A percentile compares a stretch with the other conserved stretches of the same genome.
Conservation (phyloP, 2,797 vertebrate genomes). For the Austrolebias charrua region DNA sequence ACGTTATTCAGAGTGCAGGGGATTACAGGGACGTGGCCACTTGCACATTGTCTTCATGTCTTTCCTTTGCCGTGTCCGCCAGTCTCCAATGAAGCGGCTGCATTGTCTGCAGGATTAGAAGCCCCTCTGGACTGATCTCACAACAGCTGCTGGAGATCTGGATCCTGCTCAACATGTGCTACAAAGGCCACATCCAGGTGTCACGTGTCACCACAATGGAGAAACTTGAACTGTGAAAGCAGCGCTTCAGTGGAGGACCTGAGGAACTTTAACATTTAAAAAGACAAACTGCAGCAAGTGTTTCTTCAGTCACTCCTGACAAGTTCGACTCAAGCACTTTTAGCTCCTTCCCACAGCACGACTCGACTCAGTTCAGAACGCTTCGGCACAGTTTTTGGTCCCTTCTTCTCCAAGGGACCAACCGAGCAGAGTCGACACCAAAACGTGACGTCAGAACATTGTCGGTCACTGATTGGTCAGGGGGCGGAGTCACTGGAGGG, state of each 20-base stretch:
- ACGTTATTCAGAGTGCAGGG: slow-evolving; percentile 57
- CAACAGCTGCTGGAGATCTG: slow-evolving; percentile 65
- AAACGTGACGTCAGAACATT: too few relatives aligned
- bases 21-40: slow-evolving; percentile 60
- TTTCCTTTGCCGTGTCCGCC: slow-evolving; percentile 56
- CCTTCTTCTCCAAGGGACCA: too few relatives aligned
- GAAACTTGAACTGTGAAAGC: slow-evolving; percentile 45
- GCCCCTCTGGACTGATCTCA: slow-evolving; percentile 42
- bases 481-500: too few relatives aligned
- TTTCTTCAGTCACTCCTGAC: background rate
- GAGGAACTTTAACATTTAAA: slow-evolving; percentile 28
- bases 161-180: slow-evolving; percentile 66
- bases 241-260: slow-evolving; percentile 35
- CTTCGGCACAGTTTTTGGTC: too few relatives aligned
- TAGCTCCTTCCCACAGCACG: too few relatives aligned
- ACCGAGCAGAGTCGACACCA: too few relatives aligned
- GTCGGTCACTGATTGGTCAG: too few relatives aligned
- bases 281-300: slow-evolving; percentile 32
- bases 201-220: slow-evolving; percentile 58
- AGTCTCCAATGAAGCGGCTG: slow-evolving; percentile 69
- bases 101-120: slow-evolving; percentile 69
- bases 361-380: too few relatives aligned
- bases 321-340: too few relatives aligned
- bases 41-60: slow-evolving; percentile 59
- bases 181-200: slow-evolving; percentile 67